Evolutionary conservation across 2,888 invertebrate species (phyloP).

Genomic region (Patella ulyssiponensis): DNA sequence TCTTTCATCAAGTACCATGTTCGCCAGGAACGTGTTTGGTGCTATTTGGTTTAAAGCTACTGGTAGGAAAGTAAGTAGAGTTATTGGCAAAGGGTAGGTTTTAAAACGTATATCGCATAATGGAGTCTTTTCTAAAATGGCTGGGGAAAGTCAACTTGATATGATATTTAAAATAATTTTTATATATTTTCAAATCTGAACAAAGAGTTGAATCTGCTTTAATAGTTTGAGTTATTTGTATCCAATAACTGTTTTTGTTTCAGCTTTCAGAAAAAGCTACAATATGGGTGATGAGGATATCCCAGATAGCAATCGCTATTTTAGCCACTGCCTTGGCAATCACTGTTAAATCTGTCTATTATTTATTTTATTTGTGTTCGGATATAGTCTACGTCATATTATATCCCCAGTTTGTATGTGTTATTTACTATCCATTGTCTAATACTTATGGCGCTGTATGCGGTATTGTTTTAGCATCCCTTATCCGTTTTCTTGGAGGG

Average conservation of each 20-base stretch:
- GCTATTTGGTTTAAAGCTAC: constrained; percentile 93
- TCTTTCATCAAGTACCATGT: constrained; percentile 98
- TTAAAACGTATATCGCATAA: too few species aligned
- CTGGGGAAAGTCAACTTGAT: too few species aligned
- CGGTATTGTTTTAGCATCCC: constrained; percentile 58
- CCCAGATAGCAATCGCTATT: constrained; percentile 83
- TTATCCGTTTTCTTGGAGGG: constrained; percentile 50
- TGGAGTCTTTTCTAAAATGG: too few species aligned
- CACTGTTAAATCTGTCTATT: constrained; percentile 96
- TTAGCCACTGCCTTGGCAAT: constrained; percentile 93
- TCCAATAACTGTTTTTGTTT: constrained; percentile 32
- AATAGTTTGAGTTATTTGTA: too few species aligned
- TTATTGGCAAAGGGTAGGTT: background rate
- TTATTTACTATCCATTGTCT: constrained; percentile 94
- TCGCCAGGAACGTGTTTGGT: constrained; percentile 98
- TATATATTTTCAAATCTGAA: too few species aligned
- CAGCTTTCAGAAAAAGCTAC: constrained; percentile 97
- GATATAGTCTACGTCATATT: constrained; percentile 98
- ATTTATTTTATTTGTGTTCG: constrained; percentile 97
- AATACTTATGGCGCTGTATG: constrained; percentile 95
- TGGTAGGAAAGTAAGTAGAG: constrained; percentile 79
- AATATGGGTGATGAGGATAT: constrained; percentile 85
- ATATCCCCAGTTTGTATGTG: constrained; percentile 97
- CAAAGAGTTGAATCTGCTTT: too few species aligned
- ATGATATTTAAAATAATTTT: too few species aligned